Base-by-base conservation (phyloP, 2,113 vertebrate genomes). In the Clarias gariepinus region DNA sequence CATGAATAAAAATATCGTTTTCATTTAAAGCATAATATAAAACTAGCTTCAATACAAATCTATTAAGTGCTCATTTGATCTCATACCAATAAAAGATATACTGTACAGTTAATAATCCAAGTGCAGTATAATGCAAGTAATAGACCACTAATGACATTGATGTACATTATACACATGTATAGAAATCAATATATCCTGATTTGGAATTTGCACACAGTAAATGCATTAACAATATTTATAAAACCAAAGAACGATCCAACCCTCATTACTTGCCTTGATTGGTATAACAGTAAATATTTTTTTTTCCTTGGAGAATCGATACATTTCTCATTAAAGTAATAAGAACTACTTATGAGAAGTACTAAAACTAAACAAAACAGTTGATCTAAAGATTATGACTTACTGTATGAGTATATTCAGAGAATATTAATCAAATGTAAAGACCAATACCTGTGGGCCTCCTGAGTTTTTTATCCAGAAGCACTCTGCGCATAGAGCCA, bases 391-490 rank as follows among this genome's bases (percentile, higher is more conserved):
- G 7, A 47, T 47, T 36, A 36, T 36, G 33, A 47, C 0, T 47
- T 47, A n/a, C n/a, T n/a, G n/a, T n/a, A 47, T 47, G 47, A 1
- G 47, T 47, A 47, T 47, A 47, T 47, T 33, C 23, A 57, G 0
- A 81, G 61, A 28, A 89, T 66, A 84, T 47, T 79, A 87, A 25
- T 71, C 41, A 57, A n/a, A 73, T 69, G 33, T 23, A 68, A 47
- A 23, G 16, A 80, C 60, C 52, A 71, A 47, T 94, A 99, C 98
- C 98, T 88, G 98, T 99, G 82, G 98, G 98, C 91, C 98, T 97
- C 41, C 97, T 95, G 52, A 99, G 94, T 78, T 97, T 98, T 93
- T 99, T 99, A 76, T 98, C 97, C 85, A 99, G 90, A 84, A 99
- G 93, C 60, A 99, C 96, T 90, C 98, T 96, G 77, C 98, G 96